Evolutionary conservation across 2,888 invertebrate genomes (phyloP).

Genomic region (Drosophila diplacantha): DNA sequence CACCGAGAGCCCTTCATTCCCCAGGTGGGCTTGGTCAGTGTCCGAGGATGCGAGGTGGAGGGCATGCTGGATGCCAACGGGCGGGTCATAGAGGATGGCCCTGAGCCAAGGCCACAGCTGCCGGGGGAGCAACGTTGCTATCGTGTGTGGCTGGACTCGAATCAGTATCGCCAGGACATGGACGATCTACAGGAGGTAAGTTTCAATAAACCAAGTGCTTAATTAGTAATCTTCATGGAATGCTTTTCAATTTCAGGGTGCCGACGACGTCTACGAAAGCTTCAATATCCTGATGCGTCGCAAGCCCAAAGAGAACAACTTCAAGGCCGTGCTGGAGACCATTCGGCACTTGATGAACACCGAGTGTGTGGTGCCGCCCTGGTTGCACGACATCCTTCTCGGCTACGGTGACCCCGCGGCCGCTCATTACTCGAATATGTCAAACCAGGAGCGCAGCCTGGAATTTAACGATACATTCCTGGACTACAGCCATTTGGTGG

Average conservation of each 20-base stretch:
- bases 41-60: slow-evolving; percentile 98
- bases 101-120: slow-evolving; percentile 91
- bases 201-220: background rate
- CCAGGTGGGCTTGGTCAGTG: slow-evolving; percentile 93
- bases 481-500: slow-evolving; percentile 90
- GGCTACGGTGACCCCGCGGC: slow-evolving; percentile 99
- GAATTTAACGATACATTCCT: slow-evolving; percentile 99
- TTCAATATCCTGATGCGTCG: slow-evolving; percentile 98
- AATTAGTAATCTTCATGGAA: background rate
- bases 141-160: slow-evolving; percentile 95
- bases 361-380: slow-evolving; percentile 96
- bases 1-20: slow-evolving; percentile 91
- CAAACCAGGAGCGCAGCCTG: slow-evolving; percentile 83
- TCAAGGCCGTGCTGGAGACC: slow-evolving; percentile 99
- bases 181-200: slow-evolving; percentile 87
- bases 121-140: slow-evolving; percentile 94
- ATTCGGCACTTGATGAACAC: slow-evolving; percentile 99
- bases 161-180: slow-evolving; percentile 97
- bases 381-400: slow-evolving; percentile 97
- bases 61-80: slow-evolving; percentile 98
- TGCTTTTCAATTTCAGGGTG: slow-evolving; percentile 74
- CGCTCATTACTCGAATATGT: slow-evolving; percentile 97
- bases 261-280: slow-evolving; percentile 88
- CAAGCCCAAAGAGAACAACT: slow-evolving; percentile 99
- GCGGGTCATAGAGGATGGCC: slow-evolving; percentile 96